Percentiles rank a stretch among this genome's conserved stretches.
phyloP scores from a whole-genome alignment of 2,113 vertebrate genomes.

The Lota lota region DNA sequence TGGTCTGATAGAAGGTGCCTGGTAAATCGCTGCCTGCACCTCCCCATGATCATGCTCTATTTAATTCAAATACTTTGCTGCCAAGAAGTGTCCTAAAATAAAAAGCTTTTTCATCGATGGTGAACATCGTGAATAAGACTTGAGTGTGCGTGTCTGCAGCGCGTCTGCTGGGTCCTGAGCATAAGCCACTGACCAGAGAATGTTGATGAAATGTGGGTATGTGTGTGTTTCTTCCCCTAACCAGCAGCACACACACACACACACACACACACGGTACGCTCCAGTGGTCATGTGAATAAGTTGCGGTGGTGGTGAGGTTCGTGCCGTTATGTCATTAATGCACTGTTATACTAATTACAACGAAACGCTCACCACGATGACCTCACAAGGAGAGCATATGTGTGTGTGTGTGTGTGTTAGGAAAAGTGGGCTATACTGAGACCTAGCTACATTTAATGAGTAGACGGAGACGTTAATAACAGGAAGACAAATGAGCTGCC shows the following conservation, averaged over 20 bases:
- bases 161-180: no score
- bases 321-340: constrained; percentile 47
- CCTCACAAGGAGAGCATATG: constrained; percentile 1
- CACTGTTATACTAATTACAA: constrained; percentile 44
- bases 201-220: not conserved
- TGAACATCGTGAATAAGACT: no score
- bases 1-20: no score
- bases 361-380: constrained; percentile 25
- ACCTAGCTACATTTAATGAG: constrained; percentile 9
- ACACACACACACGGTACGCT: constrained; percentile 34
- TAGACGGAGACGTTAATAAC: not conserved
- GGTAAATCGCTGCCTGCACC: no score
- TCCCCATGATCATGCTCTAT: no score
- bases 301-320: constrained; percentile 40
- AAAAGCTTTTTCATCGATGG: no score
- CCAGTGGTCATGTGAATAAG: constrained; percentile 43
- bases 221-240: not conserved
- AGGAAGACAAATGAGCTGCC: no score
- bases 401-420: constrained; percentile 20
- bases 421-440: constrained; percentile 4
- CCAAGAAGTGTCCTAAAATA: no score
- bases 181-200: not conserved
- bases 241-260: constrained; percentile 22
- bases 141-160: no score
- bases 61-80: no score